Conservation (phyloP, 2,888 invertebrate species). For the Trissoscelio sp. region DNA sequence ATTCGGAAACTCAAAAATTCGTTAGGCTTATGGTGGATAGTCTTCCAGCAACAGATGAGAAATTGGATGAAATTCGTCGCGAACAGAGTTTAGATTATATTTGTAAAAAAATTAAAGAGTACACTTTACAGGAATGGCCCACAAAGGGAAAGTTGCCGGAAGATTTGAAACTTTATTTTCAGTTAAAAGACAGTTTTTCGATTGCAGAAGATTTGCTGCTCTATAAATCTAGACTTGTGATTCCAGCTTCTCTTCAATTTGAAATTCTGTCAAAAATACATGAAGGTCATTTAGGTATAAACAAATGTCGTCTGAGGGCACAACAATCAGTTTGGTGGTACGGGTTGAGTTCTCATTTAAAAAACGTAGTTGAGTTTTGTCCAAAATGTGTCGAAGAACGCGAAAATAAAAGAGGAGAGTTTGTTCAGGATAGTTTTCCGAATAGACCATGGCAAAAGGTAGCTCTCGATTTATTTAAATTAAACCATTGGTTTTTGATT, state of each 20-base stretch:
- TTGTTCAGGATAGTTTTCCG: slow-evolving; percentile 48
- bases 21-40: not conserved
- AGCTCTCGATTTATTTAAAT: slow-evolving; percentile 69
- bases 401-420: slow-evolving; percentile 67
- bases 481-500: slow-evolving; percentile 66
- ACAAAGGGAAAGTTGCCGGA: slow-evolving; percentile 37
- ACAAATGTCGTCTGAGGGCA: slow-evolving; percentile 69
- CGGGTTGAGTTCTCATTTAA: slow-evolving; percentile 60
- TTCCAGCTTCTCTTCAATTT: slow-evolving; percentile 47
- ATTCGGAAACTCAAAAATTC: slow-evolving; percentile 18
- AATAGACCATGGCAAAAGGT: slow-evolving; percentile 71
- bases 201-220: slow-evolving; percentile 61
- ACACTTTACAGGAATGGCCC: slow-evolving; percentile 51
- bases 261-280: slow-evolving; percentile 71
- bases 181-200: slow-evolving; percentile 61
- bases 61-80: no score
- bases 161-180: not conserved
- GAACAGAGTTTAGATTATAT: no score
- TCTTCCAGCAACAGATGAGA: slow-evolving; percentile 71
- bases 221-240: slow-evolving; percentile 66
- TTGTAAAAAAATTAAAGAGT: slow-evolving; percentile 37
- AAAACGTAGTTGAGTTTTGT: slow-evolving; percentile 60
- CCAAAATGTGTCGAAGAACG: slow-evolving; percentile 58
- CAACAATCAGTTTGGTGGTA: slow-evolving; percentile 72
- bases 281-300: slow-evolving; percentile 73